These are phyloP conservation scores for Valencia hispanica DNA, from an alignment of 2,797 vertebrate genomes.

Conservation along the genomic window DNA sequence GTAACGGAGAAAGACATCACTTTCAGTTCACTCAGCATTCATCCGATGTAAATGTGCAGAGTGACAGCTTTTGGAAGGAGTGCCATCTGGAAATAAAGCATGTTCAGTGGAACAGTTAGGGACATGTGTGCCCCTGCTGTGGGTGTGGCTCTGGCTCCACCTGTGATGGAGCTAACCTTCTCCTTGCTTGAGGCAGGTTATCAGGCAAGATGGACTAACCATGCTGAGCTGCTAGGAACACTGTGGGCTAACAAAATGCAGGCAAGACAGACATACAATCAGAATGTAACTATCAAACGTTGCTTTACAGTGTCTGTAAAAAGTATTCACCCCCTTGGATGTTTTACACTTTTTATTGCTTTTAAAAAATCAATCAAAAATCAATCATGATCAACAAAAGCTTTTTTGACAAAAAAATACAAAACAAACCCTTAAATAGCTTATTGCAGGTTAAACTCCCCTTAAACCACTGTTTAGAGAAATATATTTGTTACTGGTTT, in stretches of 20 bases:
- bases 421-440: no score
- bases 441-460: no score
- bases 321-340: not conserved
- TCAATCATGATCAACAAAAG: not conserved
- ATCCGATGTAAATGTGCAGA: not conserved
- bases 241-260: not conserved
- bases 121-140: not conserved
- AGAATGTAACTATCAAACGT: not conserved
- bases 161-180: not conserved
- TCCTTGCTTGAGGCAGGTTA: not conserved
- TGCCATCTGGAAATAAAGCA: not conserved
- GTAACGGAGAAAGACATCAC: not conserved
- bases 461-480: no score
- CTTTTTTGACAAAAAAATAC: no score
- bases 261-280: not conserved
- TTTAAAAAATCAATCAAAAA: not conserved
- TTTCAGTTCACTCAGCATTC: not conserved
- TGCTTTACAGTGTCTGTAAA: not conserved
- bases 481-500: no score
- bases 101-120: not conserved
- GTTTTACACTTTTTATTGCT: not conserved
- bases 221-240: constrained; percentile 12
- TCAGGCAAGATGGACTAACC: constrained; percentile 5
- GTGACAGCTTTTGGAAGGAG: not conserved
- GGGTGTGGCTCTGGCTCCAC: not conserved